Evolutionary conservation across 2,888 invertebrate species (phyloP).

Genomic region (Galerucella nymphaeae): DNA sequence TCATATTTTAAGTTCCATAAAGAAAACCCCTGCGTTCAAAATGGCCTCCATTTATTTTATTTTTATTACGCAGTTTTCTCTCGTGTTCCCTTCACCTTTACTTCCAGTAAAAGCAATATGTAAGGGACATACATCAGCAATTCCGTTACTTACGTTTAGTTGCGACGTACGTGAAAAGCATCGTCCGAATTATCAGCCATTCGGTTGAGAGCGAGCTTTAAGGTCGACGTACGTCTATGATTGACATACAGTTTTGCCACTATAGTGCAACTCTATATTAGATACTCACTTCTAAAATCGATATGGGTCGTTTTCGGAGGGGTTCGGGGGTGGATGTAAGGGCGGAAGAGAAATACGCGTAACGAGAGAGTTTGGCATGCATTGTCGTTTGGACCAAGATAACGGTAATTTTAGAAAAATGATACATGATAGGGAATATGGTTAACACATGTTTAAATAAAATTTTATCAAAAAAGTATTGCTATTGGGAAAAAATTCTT

Average conservation of each 20-base stretch:
- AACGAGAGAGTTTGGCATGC: constrained; percentile 44
- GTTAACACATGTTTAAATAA: not conserved
- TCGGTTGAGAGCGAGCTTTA: not conserved
- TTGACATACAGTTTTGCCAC: constrained; percentile 56
- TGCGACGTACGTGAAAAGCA: constrained; percentile 31
- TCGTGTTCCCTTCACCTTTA: constrained; percentile 52
- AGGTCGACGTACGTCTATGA: constrained; percentile 52
- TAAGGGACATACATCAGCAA: constrained; percentile 60
- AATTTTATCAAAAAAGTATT: not conserved
- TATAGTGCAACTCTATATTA: constrained; percentile 62
- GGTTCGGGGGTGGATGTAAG: constrained; percentile 53
- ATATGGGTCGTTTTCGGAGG: constrained; percentile 65
- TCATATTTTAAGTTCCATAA: constrained; percentile 58
- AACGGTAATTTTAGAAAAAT: too few relatives aligned
- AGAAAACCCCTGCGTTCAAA: constrained; percentile 60
- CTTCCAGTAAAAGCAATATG: constrained; percentile 53
- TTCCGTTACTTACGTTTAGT: constrained; percentile 45
- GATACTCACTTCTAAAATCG: constrained; percentile 65
- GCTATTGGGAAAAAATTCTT: not conserved
- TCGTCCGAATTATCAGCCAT: not conserved
- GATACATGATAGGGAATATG: too few relatives aligned
- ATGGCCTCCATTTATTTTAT: constrained; percentile 61
- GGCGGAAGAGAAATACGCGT: constrained; percentile 60
- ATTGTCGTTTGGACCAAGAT: constrained; percentile 18
- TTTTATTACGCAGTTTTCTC: constrained; percentile 58